Evolutionary conservation across 2,113 vertebrate genomes (phyloP), one percentile per base, ranked within the genome.

Genomic region (Cariama cristata): DNA sequence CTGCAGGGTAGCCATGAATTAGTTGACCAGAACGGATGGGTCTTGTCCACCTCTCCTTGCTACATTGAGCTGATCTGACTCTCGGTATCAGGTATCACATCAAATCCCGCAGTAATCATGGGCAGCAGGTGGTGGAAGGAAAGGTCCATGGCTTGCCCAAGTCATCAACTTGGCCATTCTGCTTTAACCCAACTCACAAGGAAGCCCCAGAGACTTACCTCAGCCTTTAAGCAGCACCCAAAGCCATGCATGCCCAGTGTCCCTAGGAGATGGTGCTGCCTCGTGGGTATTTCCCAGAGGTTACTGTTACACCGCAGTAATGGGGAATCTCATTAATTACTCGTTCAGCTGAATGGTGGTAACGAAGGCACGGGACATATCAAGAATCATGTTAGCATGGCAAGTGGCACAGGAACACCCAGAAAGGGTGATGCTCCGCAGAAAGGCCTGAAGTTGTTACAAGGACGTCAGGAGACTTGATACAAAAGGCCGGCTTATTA

Each of bases 391-490:
- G 97, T 96, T 89, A 56, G 26, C 96, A 94, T 84, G 81, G 94
- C 94, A 64, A 77, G 86, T 86, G 83, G 88, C 86, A 56, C 83
- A 95, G 89, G 83, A 87, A 40, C 89, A 87, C 24, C 87, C 74
- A 9, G 53, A 19, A 18, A 96, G 96, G 93, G 94, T 91, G 94
- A 86, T 80, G 96, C 92, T 95, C 69, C 13, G 22, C 94, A 97
- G 94, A 97, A 96, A 97, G 94, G 95, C 89, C 91, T 95, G 91
- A 96, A 97, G 96, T 93, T 94, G 93, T 97, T 96, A 96, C 97
- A 96, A 94, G 92, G 90, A 45, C 72, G 95, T 96, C 6, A 2
- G 89, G 93, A 97, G 96, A 95, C 93, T 75, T 93, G 97, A 89
- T 93, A 96, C 92, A 86, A 95, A 97, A 90, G 94, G 59, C 91